phyloP scores from a whole-genome alignment of 2,113 vertebrate species.

The Axis porcinus region DNA sequence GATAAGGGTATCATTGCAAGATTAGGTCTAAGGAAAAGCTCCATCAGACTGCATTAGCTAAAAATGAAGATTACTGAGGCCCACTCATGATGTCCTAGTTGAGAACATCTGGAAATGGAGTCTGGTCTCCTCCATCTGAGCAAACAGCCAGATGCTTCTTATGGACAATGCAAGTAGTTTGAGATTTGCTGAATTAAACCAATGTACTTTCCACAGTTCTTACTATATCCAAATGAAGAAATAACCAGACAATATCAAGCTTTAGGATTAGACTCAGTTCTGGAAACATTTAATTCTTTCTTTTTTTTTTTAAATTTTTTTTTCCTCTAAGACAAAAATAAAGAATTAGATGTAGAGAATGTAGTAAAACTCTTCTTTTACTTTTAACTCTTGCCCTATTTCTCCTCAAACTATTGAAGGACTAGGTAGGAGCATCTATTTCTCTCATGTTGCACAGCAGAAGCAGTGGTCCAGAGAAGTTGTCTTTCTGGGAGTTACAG shows the following conservation, averaged over 20 bases:
- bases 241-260: background rate
- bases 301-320: background rate
- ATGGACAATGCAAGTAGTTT: background rate
- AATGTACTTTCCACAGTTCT: background rate
- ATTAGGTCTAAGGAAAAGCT: background rate
- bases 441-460: background rate
- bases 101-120: background rate
- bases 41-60: background rate
- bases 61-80: background rate
- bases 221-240: background rate
- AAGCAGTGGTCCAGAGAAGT: background rate
- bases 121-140: background rate
- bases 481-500: background rate
- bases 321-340: background rate
- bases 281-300: background rate
- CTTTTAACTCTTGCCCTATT: background rate
- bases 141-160: background rate
- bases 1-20: background rate
- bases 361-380: background rate
- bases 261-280: background rate
- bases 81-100: background rate
- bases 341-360: background rate
- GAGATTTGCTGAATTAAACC: background rate
- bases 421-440: accelerated
- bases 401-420: background rate